Evolutionary conservation across 2,113 vertebrate genomes (phyloP).

Genomic region (Toxotes jaculatrix): DNA sequence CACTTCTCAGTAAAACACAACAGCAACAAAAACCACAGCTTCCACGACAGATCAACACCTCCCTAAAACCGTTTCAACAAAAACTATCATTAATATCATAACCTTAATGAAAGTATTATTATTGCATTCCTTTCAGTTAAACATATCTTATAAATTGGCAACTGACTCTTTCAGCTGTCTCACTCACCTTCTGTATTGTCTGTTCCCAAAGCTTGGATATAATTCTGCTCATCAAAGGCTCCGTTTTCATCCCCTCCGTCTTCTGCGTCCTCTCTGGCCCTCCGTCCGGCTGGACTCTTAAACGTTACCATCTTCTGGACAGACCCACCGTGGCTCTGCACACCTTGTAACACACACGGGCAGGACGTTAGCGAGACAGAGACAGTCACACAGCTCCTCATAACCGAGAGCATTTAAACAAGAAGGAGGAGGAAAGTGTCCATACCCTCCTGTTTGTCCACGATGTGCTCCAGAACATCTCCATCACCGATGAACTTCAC

Average conservation of each 20-base stretch:
- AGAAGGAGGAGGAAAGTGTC: not conserved
- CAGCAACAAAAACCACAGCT: too few relatives aligned
- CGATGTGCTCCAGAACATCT: constrained; percentile 93
- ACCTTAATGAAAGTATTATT: not conserved
- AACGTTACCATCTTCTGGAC: constrained; percentile 82
- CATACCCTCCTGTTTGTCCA: constrained; percentile 90
- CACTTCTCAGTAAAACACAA: too few relatives aligned
- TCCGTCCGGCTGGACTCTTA: constrained; percentile 81
- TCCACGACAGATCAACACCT: too few relatives aligned
- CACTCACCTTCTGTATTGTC: constrained; percentile 84
- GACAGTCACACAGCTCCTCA: too few relatives aligned
- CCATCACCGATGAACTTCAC: constrained; percentile 92
- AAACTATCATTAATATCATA: not conserved
- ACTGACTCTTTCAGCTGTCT: not conserved
- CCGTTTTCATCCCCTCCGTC: constrained; percentile 81
- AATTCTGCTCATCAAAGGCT: constrained; percentile 86
- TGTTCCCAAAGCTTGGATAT: constrained; percentile 87
- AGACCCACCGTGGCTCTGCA: constrained; percentile 75
- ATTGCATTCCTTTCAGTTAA: not conserved
- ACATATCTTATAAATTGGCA: too few relatives aligned
- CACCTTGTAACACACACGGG: constrained; percentile 64
- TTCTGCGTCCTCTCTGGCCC: constrained; percentile 51
- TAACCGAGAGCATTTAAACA: rapidly evolving
- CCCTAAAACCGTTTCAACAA: too few relatives aligned
- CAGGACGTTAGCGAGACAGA: not conserved